Conservation (phyloP, 2,888 invertebrate species). For the Cerastis leucographa region DNA sequence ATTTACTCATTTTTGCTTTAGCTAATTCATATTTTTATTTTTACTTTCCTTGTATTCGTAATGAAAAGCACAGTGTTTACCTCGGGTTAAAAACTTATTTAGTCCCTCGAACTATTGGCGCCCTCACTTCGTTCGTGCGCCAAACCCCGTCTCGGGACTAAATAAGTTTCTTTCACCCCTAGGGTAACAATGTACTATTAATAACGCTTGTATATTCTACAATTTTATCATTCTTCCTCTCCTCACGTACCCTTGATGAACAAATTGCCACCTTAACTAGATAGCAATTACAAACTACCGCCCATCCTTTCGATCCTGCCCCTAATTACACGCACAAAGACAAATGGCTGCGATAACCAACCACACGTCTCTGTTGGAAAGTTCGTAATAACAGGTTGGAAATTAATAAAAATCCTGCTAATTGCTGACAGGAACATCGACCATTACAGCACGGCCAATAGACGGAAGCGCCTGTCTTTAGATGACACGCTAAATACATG, state of each 20-base stretch:
- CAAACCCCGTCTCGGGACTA: too few species aligned
- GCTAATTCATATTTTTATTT: too few species aligned
- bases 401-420: slow-evolving; percentile 26
- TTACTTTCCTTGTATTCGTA: too few species aligned
- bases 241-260: background rate
- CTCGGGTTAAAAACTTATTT: too few species aligned
- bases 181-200: too few species aligned
- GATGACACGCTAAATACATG: slow-evolving; percentile 31
- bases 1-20: too few species aligned
- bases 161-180: too few species aligned
- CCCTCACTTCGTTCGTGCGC: too few species aligned
- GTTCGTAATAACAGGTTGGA: background rate
- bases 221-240: background rate
- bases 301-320: slow-evolving; percentile 7
- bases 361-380: slow-evolving; percentile 16
- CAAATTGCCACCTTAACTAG: slow-evolving; percentile 7
- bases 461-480: slow-evolving; percentile 43
- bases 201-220: too few species aligned
- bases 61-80: too few species aligned
- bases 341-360: slow-evolving; percentile 4
- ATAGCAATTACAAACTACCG: background rate
- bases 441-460: slow-evolving; percentile 31
- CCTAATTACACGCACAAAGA: slow-evolving; percentile 4
- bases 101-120: too few species aligned
- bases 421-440: slow-evolving; percentile 14